Conservation (phyloP, 2,113 vertebrate species). For the Zapus hudsonius region DNA sequence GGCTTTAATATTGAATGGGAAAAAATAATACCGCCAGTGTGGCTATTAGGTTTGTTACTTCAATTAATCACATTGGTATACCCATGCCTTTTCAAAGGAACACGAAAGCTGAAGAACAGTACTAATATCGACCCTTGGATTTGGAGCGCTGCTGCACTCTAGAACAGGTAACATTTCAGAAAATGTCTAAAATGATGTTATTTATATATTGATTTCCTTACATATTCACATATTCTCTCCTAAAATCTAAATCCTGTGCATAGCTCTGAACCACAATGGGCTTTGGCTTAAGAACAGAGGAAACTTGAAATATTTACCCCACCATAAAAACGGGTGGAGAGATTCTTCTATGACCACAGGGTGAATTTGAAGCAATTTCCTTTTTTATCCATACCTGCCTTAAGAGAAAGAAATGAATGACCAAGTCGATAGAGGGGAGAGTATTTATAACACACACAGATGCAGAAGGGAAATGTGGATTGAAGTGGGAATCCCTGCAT, state of each 20-base stretch:
- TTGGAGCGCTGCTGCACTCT: not conserved
- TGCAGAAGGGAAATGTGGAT: not conserved
- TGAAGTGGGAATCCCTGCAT: not conserved
- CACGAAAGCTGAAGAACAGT: not conserved
- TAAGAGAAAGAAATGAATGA: not conserved
- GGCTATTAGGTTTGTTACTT: conserved; percentile 50
- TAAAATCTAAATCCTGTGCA: not conserved
- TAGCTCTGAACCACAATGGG: not conserved
- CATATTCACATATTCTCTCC: not conserved
- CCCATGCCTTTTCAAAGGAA: not conserved
- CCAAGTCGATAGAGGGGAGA: not conserved
- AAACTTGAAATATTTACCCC: not conserved
- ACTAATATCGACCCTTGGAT: conserved; percentile 39
- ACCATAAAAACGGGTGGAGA: not conserved
- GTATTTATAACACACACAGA: not conserved
- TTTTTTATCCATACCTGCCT: not conserved
- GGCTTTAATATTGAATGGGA: conserved; percentile 9
- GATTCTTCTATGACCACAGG: not conserved
- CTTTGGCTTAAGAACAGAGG: conserved; percentile 14
- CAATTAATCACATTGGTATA: not conserved
- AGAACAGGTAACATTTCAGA: not conserved
- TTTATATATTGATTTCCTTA: not conserved
- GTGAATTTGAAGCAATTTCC: conserved; percentile 17
- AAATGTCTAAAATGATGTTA: conserved; percentile 9
- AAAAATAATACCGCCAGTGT: conserved; percentile 24